phyloP scores from a whole-genome alignment of 2,888 invertebrate species.

The Drosophila niveifrons region DNA sequence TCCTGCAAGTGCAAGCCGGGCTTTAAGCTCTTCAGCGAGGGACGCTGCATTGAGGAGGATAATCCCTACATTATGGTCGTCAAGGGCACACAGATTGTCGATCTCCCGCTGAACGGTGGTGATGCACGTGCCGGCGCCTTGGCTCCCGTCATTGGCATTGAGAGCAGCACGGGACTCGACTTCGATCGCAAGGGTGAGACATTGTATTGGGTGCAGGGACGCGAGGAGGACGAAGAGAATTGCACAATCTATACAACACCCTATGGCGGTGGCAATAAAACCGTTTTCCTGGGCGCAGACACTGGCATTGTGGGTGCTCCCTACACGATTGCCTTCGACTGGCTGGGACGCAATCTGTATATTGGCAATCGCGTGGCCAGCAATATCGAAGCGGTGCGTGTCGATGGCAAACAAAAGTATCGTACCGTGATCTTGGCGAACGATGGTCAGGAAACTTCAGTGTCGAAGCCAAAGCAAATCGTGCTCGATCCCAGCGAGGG shows the following conservation, averaged over 20 bases:
- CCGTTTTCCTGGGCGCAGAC: conserved; percentile 92
- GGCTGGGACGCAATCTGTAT: conserved; percentile 97
- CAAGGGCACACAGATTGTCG: conserved; percentile 95
- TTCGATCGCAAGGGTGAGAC: conserved; percentile 94
- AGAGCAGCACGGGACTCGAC: conserved; percentile 95
- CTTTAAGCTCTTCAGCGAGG: conserved; percentile 89
- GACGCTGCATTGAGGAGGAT: conserved; percentile 93
- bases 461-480: conserved; percentile 94
- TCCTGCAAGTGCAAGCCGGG: conserved; percentile 97
- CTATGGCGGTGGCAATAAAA: conserved; percentile 93
- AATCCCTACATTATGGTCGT: conserved; percentile 95
- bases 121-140: conserved; percentile 92
- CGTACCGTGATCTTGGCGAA: conserved; percentile 95
- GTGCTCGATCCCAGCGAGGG: conserved; percentile 97
- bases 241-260: conserved; percentile 94
- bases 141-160: conserved; percentile 94
- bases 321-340: conserved; percentile 96
- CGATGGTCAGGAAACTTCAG: conserved; percentile 93
- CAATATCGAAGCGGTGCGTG: conserved; percentile 94
- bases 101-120: conserved; percentile 91
- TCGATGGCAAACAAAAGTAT: conserved; percentile 94
- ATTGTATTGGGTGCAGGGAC: conserved; percentile 95
- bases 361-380: conserved; percentile 95
- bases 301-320: conserved; percentile 96
- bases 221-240: conserved; percentile 92